phyloP scores from a whole-genome alignment of 2,797 vertebrate species.

The Sebastes paucispinis region DNA sequence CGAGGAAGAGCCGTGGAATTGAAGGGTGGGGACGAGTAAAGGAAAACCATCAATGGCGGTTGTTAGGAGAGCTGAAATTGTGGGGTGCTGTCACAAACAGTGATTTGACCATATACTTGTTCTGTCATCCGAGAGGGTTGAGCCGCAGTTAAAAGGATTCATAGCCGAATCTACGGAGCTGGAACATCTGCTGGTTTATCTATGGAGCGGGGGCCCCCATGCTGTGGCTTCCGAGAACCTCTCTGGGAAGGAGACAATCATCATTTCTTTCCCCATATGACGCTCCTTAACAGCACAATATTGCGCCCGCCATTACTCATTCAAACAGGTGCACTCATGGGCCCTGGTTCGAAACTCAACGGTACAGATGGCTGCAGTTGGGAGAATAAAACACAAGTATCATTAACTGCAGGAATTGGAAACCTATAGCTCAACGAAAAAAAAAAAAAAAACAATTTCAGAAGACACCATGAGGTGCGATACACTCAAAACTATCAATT shows the following conservation, averaged over 20 bases:
- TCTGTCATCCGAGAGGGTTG: slow-evolving; percentile 44
- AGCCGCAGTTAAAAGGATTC: slow-evolving; percentile 64
- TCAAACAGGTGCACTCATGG: slow-evolving; percentile 62
- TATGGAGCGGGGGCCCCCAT: slow-evolving; percentile 28
- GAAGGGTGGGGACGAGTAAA: slow-evolving; percentile 17
- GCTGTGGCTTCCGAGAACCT: slow-evolving; percentile 49
- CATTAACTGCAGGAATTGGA: slow-evolving; percentile 58
- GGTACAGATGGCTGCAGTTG: slow-evolving; percentile 49
- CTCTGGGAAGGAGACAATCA: slow-evolving; percentile 65
- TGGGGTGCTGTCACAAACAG: slow-evolving; percentile 56
- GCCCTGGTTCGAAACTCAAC: slow-evolving; percentile 28
- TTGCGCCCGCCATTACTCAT: slow-evolving; percentile 52
- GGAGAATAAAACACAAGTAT: slow-evolving; percentile 61
- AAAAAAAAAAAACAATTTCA: slow-evolving; percentile 55
- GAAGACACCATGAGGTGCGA: slow-evolving; percentile 43
- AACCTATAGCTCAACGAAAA: slow-evolving; percentile 57
- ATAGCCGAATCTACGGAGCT: slow-evolving; percentile 33
- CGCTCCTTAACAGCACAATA: slow-evolving; percentile 46
- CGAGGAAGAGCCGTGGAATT: background rate
- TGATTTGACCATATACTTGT: slow-evolving; percentile 63
- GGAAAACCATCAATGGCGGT: slow-evolving; percentile 39
- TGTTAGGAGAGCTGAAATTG: slow-evolving; percentile 60
- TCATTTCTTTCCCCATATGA: slow-evolving; percentile 57
- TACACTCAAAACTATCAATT: slow-evolving; percentile 67
- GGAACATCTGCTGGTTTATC: slow-evolving; percentile 67